Evolutionary conservation across 2,113 vertebrate genomes (phyloP).

Genomic region (Pristiophorus japonicus): DNA sequence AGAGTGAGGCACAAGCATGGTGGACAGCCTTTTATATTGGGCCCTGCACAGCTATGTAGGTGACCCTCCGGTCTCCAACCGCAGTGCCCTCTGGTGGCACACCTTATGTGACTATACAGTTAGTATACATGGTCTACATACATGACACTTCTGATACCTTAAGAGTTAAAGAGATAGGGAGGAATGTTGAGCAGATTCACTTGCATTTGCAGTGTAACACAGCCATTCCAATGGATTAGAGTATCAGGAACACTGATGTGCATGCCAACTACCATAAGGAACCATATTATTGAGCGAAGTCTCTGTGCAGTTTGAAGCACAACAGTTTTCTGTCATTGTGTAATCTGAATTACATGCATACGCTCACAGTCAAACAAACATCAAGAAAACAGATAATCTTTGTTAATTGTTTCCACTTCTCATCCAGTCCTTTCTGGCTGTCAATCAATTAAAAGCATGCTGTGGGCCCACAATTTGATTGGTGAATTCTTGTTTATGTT

Average conservation of each 20-base stretch:
- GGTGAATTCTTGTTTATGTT: neutral
- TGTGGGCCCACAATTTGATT: neutral
- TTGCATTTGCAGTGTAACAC: neutral
- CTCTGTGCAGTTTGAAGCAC: neutral
- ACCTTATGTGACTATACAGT: no score
- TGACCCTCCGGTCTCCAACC: no score
- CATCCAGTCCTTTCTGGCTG: neutral
- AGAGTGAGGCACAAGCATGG: no score
- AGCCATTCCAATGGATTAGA: neutral
- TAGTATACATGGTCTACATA: no score
- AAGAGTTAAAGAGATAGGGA: neutral
- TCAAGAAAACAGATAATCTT: conserved; percentile 25
- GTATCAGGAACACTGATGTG: neutral
- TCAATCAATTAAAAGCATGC: conserved; percentile 28
- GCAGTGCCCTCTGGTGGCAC: no score
- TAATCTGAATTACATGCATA: neutral
- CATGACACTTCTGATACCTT: neutral
- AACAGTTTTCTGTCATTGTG: neutral
- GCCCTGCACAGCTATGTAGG: no score
- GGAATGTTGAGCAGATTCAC: neutral
- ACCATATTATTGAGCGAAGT: neutral
- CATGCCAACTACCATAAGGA: neutral
- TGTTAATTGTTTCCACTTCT: neutral
- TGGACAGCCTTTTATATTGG: no score
- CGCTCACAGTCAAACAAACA: neutral